phyloP scores from a whole-genome alignment of 2,888 invertebrate species.

The Phaonia tiefii region DNA sequence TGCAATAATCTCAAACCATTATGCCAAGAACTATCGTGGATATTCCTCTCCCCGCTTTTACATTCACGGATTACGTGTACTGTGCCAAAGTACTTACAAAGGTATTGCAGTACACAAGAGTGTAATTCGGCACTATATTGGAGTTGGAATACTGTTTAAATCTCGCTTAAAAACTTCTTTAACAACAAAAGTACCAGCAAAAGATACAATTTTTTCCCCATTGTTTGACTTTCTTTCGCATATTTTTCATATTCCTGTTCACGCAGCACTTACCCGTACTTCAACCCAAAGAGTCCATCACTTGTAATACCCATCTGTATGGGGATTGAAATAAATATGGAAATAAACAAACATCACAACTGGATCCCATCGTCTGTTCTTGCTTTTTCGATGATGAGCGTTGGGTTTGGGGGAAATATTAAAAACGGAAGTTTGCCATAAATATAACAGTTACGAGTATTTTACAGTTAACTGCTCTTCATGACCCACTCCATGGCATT shows the following conservation, averaged over 20 bases:
- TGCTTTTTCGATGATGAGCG: conserved; percentile 38
- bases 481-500: not conserved
- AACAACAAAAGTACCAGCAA: no score
- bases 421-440: conserved; percentile 61
- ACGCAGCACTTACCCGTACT: no score
- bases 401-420: conserved; percentile 51
- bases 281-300: no score
- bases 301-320: not conserved
- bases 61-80: not conserved
- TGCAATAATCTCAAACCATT: not conserved
- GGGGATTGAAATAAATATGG: not conserved
- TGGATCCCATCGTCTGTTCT: no score
- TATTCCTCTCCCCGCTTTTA: not conserved
- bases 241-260: no score
- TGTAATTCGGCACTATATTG: not conserved
- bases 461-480: conserved; percentile 40
- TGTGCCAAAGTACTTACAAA: not conserved
- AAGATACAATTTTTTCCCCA: no score
- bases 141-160: no score
- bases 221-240: no score
- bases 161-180: no score
- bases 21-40: not conserved
- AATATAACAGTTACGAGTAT: conserved; percentile 39
- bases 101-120: not conserved
- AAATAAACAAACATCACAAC: conserved; percentile 6